These are phyloP conservation scores for Ophion obscuratus DNA, from an alignment of 2,888 invertebrate species.

Conservation along the genomic window DNA sequence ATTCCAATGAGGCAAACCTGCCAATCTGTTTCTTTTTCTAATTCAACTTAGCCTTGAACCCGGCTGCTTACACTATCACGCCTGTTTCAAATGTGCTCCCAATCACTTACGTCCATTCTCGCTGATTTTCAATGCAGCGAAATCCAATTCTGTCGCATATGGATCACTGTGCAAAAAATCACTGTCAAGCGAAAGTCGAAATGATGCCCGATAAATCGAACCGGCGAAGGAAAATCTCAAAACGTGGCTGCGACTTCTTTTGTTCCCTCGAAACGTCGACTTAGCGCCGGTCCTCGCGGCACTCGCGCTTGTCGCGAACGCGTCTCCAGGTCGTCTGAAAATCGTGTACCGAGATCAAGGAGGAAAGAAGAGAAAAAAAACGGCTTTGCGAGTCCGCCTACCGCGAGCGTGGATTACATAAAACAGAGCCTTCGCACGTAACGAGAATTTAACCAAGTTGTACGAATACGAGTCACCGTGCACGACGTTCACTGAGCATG, in stretches of 20 bases:
- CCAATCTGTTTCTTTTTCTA: no score
- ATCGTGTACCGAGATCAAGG: constrained; percentile 6
- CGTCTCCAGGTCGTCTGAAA: constrained; percentile 54
- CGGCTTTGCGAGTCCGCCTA: constrained; percentile 15
- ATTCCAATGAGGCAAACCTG: background rate
- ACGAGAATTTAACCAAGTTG: constrained; percentile 31
- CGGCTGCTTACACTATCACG: background rate
- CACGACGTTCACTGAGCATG: constrained; percentile 26
- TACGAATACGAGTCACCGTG: constrained; percentile 25
- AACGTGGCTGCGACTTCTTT: background rate
- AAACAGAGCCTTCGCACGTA: constrained; percentile 35
- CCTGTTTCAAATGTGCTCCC: background rate
- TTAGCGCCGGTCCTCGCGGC: background rate
- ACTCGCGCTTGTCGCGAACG: constrained; percentile 37
- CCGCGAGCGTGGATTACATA: constrained; percentile 52
- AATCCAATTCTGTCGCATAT: constrained; percentile 3
- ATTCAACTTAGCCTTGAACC: no score
- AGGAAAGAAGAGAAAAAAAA: constrained; percentile 24
- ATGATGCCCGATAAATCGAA: background rate
- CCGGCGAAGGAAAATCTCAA: background rate
- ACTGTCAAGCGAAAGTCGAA: background rate
- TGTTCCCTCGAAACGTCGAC: background rate
- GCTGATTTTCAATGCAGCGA: background rate
- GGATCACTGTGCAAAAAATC: background rate
- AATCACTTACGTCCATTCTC: constrained; percentile 50